Base-by-base conservation (phyloP, 2,797 vertebrate species). In the Masticophis lateralis region DNA sequence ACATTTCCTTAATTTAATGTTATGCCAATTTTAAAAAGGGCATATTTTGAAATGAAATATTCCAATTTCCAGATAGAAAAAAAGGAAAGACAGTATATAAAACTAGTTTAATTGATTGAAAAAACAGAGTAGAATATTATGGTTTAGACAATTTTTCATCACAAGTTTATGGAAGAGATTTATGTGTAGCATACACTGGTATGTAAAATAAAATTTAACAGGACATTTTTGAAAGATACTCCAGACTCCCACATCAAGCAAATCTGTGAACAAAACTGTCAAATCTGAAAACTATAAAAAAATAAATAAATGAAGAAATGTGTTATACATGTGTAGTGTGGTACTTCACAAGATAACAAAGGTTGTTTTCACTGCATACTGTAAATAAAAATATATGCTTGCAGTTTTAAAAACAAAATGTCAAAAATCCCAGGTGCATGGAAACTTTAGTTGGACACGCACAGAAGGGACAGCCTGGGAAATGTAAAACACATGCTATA, bases 321-420 rank as follows among this genome's bases (percentile, higher is more conserved):
- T 93, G n/a, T 87, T 94, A 89, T 93, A 96, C 92, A 89, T 28
- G 25, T 86, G 60, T 22, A 66, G 90, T 61, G 55, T 43, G 55
- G 60, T 61, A 94, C 91, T 92, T 94, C 91, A 96, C n/a, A 95
- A 87, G 32, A 95, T 91, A 96, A 94, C 22, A 63, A 87, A 91
- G 7, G 3, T n/a, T 95, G 91, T 91, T 96, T 95, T 97, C 57
- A 20, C 87, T 88, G 60, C 57, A 63, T 37, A 74, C 32, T 37
- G 61, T 91, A 94, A 96, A 95, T 1, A 14, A 93, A 94, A 95
- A n/a, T n/a, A n/a, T 25, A 94, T 37, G n/a, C 86, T 89, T 94
- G 83, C 63, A 57, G 43, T 94, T 94, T 86, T 47, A 94, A 94
- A 94, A 66, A 92, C 7, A 94, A 91, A 96, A 94, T 93, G 32